Percentiles rank a stretch among this genome's conserved stretches.
phyloP scores from a whole-genome alignment of 2,113 vertebrate genomes.

The Gasterosteus nipponicus region DNA sequence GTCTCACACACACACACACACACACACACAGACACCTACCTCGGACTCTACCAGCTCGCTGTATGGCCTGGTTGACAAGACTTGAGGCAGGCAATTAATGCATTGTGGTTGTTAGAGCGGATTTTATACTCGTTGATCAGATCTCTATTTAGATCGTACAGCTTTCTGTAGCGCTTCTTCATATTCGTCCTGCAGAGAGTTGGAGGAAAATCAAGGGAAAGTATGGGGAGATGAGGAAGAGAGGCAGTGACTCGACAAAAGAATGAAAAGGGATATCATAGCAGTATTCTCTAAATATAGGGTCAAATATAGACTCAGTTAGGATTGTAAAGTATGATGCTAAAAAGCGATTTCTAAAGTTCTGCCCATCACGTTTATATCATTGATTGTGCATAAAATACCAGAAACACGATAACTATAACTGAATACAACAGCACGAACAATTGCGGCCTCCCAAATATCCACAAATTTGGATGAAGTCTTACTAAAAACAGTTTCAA shows the following conservation, averaged over 20 bases:
- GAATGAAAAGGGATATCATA: neutral
- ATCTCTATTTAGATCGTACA: slow-evolving; percentile 95
- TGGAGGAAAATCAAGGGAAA: slow-evolving; percentile 34
- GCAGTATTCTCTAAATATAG: neutral
- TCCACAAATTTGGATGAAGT: neutral
- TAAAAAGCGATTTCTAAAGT: neutral
- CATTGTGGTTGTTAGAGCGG: slow-evolving; percentile 93
- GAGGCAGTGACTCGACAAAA: neutral
- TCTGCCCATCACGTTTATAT: neutral
- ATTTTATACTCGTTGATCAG: slow-evolving; percentile 95
- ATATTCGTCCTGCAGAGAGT: slow-evolving; percentile 84
- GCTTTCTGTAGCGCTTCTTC: slow-evolving; percentile 91
- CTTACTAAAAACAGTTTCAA: neutral
- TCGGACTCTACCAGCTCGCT: slow-evolving; percentile 89
- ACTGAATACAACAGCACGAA: neutral
- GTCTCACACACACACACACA: neutral
- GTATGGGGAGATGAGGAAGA: neutral
- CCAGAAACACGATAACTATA: neutral
- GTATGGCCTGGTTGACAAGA: slow-evolving; percentile 95
- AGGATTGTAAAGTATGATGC: neutral
- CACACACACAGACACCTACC: slow-evolving; percentile 76
- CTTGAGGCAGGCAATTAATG: slow-evolving; percentile 90
- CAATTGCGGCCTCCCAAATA: neutral
- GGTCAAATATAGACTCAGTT: neutral
- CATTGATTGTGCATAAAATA: neutral